A percentile compares a stretch with the other conserved stretches of the same genome.
Conservation (phyloP, 2,113 vertebrate species). For the Calidris pygmaea region DNA sequence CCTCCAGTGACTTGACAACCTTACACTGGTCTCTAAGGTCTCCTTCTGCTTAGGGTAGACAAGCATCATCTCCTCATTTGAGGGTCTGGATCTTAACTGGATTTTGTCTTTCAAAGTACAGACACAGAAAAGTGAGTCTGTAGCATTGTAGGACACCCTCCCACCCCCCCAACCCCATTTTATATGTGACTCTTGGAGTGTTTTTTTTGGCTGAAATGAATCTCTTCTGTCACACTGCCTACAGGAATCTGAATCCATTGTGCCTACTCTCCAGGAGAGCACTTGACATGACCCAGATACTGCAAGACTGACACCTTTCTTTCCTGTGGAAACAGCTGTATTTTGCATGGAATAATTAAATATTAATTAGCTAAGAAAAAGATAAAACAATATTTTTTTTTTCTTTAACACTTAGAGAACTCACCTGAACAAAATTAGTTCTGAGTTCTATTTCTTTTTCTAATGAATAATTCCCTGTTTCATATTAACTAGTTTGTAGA, state of each 20-base stretch:
- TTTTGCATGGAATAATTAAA: background rate
- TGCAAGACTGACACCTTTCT: background rate
- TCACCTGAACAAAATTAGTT: background rate
- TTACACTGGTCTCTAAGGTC: background rate
- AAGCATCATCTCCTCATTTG: background rate
- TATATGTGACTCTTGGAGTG: background rate
- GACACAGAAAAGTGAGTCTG: background rate
- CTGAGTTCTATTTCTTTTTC: background rate
- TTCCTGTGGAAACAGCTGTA: background rate
- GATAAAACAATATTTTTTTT: background rate
- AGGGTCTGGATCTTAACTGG: background rate
- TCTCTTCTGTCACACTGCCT: background rate
- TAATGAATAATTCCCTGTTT: background rate
- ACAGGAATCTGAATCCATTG: background rate
- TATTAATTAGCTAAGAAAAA: background rate
- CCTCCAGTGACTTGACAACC: background rate
- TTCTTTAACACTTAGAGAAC: background rate
- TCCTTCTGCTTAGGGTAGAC: background rate
- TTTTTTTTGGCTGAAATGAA: background rate
- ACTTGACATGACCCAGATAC: background rate
- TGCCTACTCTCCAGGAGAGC: background rate
- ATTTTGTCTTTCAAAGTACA: background rate
- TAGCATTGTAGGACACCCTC: background rate
- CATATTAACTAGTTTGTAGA: background rate
- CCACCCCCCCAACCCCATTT: accelerated